Conservation (phyloP, 2,797 vertebrate genomes). For the Manis javanica region DNA sequence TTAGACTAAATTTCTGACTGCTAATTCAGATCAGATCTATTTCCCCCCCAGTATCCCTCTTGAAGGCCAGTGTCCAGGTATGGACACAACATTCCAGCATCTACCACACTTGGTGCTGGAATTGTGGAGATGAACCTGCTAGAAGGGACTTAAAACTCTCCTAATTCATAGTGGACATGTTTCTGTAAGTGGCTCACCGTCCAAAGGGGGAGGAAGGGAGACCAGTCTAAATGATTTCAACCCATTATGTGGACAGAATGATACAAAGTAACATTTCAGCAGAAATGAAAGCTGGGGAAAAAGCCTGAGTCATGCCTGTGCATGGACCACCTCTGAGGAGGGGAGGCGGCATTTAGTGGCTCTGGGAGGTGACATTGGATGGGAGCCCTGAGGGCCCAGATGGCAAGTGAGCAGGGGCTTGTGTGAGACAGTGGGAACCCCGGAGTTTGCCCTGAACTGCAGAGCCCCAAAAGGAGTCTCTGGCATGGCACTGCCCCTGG, state of each 20-base stretch:
- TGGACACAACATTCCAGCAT: neutral
- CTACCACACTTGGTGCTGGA: neutral
- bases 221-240: fast-evolving
- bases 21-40: neutral
- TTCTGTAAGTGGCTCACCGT: fast-evolving
- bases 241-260: fast-evolving
- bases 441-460: fast-evolving
- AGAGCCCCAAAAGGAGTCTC: neutral
- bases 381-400: neutral
- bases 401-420: fast-evolving
- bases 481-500: too few relatives aligned
- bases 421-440: neutral
- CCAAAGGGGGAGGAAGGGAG: neutral
- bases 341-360: neutral
- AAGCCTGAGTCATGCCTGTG: fast-evolving
- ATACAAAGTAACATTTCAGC: neutral
- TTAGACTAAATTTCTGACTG: neutral
- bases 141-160: neutral
- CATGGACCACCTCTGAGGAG: fast-evolving
- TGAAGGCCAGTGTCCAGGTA: neutral
- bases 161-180: neutral
- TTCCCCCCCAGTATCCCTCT: too few relatives aligned
- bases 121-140: fast-evolving
- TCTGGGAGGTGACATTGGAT: neutral
- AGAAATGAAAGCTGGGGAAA: neutral